Evolutionary conservation across 2,797 vertebrate genomes (phyloP), one percentile per base, ranked within the genome.

Genomic region (Anolis apletophallus): DNA sequence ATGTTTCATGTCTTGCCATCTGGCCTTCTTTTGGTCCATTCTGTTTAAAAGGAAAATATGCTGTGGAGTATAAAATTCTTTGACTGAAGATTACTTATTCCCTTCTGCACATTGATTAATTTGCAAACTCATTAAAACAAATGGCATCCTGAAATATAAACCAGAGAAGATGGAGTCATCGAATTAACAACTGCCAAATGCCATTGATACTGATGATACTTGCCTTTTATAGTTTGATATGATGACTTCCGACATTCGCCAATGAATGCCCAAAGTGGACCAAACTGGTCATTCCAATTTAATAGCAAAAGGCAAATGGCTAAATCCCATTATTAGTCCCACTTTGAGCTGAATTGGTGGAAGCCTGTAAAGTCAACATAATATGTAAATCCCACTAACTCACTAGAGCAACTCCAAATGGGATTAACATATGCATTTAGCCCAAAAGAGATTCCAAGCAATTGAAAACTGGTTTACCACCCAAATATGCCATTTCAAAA

Each of bases 121-220:
- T 77, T 78, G 75, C 57, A 73, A 87, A 54, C 7, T 67, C 68
- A 3, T 64, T 76, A 64, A 72, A 82, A 82, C 26, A 72, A 72
- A 82, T 40, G 32, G 26, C 10, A 67, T n/a, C 40, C 40, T 34
- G 19, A 84, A 67, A 64, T 19, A 75, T 40, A 75, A 75, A 75
- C n/a, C 40, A 52, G 54, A 29, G n/a, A 74, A 29, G 23, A 26
- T 19, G 6, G 14, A 72, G 54, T 21, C n/a, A 19, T 75, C 64
- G 71, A 61, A 75, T 50, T 50, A 5, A 32, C 40, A 64, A 17
- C 72, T 59, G n/a, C 17, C 72, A 32, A 17, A 50, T 84, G 34
- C 57, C 23, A 64, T 75, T 52, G 82, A 76, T 64, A 50, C 61
- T 73, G 46, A n/a, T 16, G 17, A n/a, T 52, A 7, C 17, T n/a